Conservation (phyloP, 2,113 vertebrate genomes). For the Phyllostomus discolor region DNA sequence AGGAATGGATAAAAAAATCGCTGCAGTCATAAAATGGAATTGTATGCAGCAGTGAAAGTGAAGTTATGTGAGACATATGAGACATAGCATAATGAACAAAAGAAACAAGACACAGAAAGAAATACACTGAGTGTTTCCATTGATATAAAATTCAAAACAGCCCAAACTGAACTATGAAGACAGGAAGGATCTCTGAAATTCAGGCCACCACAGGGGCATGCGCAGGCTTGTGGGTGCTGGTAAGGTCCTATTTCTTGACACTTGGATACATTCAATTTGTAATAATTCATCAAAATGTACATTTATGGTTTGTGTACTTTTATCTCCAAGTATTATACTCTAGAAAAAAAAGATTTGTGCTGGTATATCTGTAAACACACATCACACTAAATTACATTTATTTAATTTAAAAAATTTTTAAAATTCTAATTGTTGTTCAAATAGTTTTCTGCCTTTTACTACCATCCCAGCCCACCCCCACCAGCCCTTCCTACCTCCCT, state of each 20-base stretch:
- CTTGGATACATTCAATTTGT: neutral
- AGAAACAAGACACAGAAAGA: neutral
- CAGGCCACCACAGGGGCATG: too few relatives aligned
- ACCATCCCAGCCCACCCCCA: too few relatives aligned
- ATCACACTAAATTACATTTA: neutral
- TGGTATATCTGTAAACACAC: neutral
- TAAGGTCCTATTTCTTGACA: neutral
- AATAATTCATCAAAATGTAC: neutral
- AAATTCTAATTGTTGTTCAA: too few relatives aligned
- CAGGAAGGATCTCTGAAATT: neutral
- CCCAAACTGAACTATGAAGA: neutral
- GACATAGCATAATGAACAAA: neutral
- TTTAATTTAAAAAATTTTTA: too few relatives aligned
- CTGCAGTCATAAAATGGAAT: neutral
- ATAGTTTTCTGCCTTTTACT: too few relatives aligned
- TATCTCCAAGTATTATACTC: neutral
- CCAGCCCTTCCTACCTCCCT: too few relatives aligned
- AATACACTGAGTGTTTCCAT: neutral
- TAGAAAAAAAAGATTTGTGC: neutral
- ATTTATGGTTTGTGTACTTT: neutral
- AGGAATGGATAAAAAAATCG: too few relatives aligned
- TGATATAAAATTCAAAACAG: neutral
- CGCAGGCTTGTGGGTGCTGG: neutral
- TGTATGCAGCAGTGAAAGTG: neutral
- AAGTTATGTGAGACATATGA: neutral